These are phyloP conservation scores for Chaetophractus vellerosus DNA, from an alignment of 2,797 vertebrate genomes.

Conservation along the genomic window DNA sequence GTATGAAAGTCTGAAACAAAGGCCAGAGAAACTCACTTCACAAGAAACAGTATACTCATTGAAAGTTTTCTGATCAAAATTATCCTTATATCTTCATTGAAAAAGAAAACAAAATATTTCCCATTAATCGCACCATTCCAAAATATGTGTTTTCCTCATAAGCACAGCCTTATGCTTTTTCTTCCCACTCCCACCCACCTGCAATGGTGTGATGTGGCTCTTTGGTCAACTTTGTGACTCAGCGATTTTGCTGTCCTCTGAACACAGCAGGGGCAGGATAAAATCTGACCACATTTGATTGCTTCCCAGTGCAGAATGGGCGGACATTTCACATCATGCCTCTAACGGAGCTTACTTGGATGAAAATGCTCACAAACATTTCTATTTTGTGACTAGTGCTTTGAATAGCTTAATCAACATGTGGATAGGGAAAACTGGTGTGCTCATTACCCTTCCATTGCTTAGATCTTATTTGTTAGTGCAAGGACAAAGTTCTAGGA, in stretches of 20 bases:
- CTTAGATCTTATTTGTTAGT: neutral
- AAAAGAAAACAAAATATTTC: neutral
- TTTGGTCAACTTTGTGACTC: neutral
- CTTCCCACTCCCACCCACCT: neutral
- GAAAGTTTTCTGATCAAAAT: neutral
- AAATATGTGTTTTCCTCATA: neutral
- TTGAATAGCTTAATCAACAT: constrained; percentile 6
- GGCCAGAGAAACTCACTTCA: constrained; percentile 17
- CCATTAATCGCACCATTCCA: neutral
- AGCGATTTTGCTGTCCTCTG: neutral
- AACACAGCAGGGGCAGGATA: neutral
- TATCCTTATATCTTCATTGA: neutral
- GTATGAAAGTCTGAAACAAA: neutral
- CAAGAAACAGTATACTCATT: neutral
- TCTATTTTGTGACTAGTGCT: constrained; percentile 31
- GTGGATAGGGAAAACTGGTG: neutral
- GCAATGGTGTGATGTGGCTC: too few species aligned
- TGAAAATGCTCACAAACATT: neutral
- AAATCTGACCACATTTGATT: neutral
- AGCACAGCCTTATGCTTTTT: fast-evolving
- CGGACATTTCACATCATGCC: neutral
- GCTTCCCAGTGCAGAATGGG: neutral
- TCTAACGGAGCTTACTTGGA: neutral
- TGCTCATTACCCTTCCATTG: neutral
- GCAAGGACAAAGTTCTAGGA: neutral